Evolutionary conservation across 2,113 vertebrate genomes (phyloP), one percentile per base, ranked within the genome.

Genomic region (Poecilia latipinna): DNA sequence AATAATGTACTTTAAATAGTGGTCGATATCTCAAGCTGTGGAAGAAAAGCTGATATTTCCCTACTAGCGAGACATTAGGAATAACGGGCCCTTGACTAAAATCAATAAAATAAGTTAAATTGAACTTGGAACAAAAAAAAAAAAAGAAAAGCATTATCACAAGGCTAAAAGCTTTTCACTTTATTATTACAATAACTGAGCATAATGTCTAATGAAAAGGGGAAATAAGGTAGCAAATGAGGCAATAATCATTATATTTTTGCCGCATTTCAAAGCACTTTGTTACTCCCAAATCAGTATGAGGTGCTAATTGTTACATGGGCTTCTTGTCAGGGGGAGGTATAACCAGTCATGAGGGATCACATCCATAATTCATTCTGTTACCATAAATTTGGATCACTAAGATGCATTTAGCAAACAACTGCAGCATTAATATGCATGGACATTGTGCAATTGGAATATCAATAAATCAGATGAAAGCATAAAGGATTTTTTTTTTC

Each of bases 261-360:
- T 80, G 72, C 37, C 73, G 48, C 74, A 63, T 90, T 82, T 80
- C 42, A 48, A 51, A 80, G 74, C 72, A 80, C 62, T 88, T 84
- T 78, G 70, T 77, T 80, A 71, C 79, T 88, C 82, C 72, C 79
- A 79, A 75, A 88, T 91, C 75, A 83, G 66, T 74, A 74, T 66
- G 78, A 82, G 74, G 84, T 82, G 90, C 71, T 93, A 91, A 94
- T 92, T 93, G 77, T 82, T 78, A 71, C 71, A 72, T 79, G 68
- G 74, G 66, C 67, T 80, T 78, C n/a, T 67, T 68, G 64, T 82
- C 72, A 62, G 48, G 19, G 22, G 69, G 82, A 60, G 66, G 61
- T 77, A 74, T 74, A 77, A 79, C 37, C 35, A 79, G 75, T 80
- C 84, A 79, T 11, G 6, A 70, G 78, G 72, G 80, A 85, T 82